Base-by-base conservation (phyloP, 1,140 invertebrate species). In the Zaprionus africanus region DNA sequence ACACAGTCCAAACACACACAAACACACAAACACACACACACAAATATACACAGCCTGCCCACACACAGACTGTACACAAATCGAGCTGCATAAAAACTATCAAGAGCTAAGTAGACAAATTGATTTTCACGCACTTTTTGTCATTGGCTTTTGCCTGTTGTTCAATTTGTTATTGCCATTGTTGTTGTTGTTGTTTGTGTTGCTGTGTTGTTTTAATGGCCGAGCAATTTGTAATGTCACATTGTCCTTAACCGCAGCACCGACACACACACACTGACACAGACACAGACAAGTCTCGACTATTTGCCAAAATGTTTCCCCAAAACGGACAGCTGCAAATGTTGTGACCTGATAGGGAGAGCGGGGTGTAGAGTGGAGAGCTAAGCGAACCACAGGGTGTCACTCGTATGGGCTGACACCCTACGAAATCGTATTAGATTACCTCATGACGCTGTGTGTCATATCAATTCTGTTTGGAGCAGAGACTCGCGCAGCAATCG, bases 101-200 rank as follows among this genome's bases (percentile, higher is more conserved):
- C 22, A 34, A 41, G 46, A 59, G 58, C 58, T 64, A 70, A 64
- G 66, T 66, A 76, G 74, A 76, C 68, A 76, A 76, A 72, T 76
- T 76, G 74, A 72, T 72, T 76, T 66, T 76, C 57, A 76, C 74
- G 57, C 74, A 76, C 57, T 72, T 76, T 76, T 76, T 76, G 62
- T 72, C 66, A 65, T 76, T 60, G 64, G 64, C 49, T 75, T 57
- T 75, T 59, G 54, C 34, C 19, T 49, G 51, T 64, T 64, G 61
- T 64, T 61, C 65, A 46, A 68, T 68, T 69, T 65, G 68, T 57
- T 60, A 60, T 64, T 36, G 38, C 22, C 49, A 2, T 38, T 69
- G 22, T 62, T 62, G 49, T 17, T 46, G 15, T 41, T 34, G 24
- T 36, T 69, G 66, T 60, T 19, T 15, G 41, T 51, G 38, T 31